Conservation (phyloP, 2,888 invertebrate species). For the Podotricha telesiphe region DNA sequence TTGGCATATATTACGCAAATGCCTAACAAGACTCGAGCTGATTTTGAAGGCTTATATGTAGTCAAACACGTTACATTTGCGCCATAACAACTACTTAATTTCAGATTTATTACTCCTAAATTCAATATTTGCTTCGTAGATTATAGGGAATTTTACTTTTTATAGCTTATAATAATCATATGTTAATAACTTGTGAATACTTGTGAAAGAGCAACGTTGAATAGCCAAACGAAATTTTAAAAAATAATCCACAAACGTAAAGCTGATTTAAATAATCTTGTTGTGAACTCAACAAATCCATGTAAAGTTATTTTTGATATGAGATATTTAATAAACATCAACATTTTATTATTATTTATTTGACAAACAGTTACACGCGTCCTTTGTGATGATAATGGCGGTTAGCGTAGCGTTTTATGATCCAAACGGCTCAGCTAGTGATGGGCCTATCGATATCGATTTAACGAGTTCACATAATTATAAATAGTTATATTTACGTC, state of each 20-base stretch:
- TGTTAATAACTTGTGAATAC: no score
- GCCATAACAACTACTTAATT: constrained; percentile 2
- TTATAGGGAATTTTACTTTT: constrained; percentile 3
- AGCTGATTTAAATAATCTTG: constrained; percentile 19
- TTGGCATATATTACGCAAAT: no score
- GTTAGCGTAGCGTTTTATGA: constrained; percentile 80
- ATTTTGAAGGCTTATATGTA: background rate
- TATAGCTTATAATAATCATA: constrained; percentile 21
- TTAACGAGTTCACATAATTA: constrained; percentile 47
- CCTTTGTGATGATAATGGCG: constrained; percentile 81
- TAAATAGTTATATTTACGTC: constrained; percentile 47
- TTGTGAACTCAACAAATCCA: constrained; percentile 50
- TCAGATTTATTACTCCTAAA: constrained; percentile 10
- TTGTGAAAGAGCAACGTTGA: background rate
- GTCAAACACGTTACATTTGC: background rate
- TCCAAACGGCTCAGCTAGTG: constrained; percentile 57
- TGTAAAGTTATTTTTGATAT: constrained; percentile 66
- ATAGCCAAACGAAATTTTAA: constrained; percentile 9
- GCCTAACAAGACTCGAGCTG: background rate
- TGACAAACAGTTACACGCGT: constrained; percentile 83
- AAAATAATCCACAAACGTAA: constrained; percentile 17
- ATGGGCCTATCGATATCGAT: constrained; percentile 50
- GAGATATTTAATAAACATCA: constrained; percentile 82
- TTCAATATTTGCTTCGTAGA: constrained; percentile 23
- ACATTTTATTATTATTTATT: constrained; percentile 82